Conservation (phyloP, 2,888 invertebrate species). For the Hirtodrosophila histrioides region DNA sequence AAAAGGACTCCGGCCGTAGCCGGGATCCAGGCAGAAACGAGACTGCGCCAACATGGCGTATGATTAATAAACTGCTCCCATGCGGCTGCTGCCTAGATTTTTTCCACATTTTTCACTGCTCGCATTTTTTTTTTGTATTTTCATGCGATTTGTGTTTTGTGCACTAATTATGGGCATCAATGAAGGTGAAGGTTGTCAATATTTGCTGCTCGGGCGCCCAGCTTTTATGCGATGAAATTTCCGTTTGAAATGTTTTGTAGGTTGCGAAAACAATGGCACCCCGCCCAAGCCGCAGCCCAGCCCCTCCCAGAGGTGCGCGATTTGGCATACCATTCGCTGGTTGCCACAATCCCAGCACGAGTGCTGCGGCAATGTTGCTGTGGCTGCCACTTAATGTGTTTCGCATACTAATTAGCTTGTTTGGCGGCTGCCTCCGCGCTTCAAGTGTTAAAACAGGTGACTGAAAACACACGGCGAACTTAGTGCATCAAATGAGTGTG, state of each 20-base stretch:
- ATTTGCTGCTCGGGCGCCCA: slow-evolving; percentile 53
- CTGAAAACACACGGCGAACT: slow-evolving; percentile 56
- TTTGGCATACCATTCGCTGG: slow-evolving; percentile 4
- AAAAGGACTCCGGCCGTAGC: slow-evolving; percentile 20
- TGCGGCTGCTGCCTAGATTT: slow-evolving; percentile 38
- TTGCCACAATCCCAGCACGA: slow-evolving; percentile 22
- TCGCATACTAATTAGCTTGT: slow-evolving; percentile 77
- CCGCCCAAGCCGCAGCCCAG: background rate
- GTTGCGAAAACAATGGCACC: slow-evolving; percentile 60
- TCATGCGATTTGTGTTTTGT: slow-evolving; percentile 53
- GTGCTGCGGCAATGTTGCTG: slow-evolving; percentile 65
- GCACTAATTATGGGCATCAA: slow-evolving; percentile 69
- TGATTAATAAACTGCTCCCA: slow-evolving; percentile 78
- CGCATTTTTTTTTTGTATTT: slow-evolving; percentile 3
- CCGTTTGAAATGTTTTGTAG: slow-evolving; percentile 71
- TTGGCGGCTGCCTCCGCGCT: slow-evolving; percentile 60
- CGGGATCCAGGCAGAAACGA: slow-evolving; percentile 23
- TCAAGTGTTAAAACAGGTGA: slow-evolving; percentile 73
- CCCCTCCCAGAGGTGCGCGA: slow-evolving; percentile 16
- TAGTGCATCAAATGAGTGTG: slow-evolving; percentile 51
- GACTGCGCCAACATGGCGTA: slow-evolving; percentile 70
- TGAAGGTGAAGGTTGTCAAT: slow-evolving; percentile 80
- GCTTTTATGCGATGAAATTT: slow-evolving; percentile 49
- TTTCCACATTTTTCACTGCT: slow-evolving; percentile 6
- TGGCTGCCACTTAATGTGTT: slow-evolving; percentile 73